Evolutionary conservation across 2,797 vertebrate genomes (phyloP), one percentile per base, ranked within the genome.

Genomic region (Hippoglossus hippoglossus): DNA sequence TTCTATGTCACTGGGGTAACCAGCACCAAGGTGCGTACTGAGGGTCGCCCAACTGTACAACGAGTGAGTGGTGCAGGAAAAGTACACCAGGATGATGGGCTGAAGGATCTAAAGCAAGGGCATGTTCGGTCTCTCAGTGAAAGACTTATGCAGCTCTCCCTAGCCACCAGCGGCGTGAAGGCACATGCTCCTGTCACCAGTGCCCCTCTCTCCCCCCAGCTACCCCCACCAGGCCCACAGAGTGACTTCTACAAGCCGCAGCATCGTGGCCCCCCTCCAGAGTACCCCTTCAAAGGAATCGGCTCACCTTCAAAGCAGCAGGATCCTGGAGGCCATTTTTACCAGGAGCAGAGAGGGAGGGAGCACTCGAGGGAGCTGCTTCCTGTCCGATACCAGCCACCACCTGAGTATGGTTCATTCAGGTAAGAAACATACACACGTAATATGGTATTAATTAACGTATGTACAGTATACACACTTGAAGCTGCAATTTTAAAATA

Each of bases 81-180:
- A 84, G 96, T 99, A 73, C 98, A 97, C 90, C 97, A 99, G 89
- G 98, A 99, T 49, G 98, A 99, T 58, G 98, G 97, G 46, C 95
- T 99, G 3, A 96, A 97, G 93, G 98, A 99, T 89, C 95, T 99
- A 52, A 99, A 99, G 91, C 98, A 99, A 83, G 98, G 98, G 24
- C 98, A 99, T 1, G 98, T 99, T 19, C 95, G 98, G 18, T 99
- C 98, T 5, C 93, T 99, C 77, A 99, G 97, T 0, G 98, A 99
- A 91, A 88, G 98, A 53, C 94, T 99, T 41, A 99, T 99, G 98
- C 98, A 99, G 90, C 95, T 99, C 73, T 99, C 98, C 0, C 81
- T 99, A 81, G 97, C 98, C 75, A 99, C 98, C 65, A 99, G 96
- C 0, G 98, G 98, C 0, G 97, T 99, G 16, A 99, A 99, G 89